Evolutionary conservation across 2,888 invertebrate genomes (phyloP).

Genomic region (Chrysodeixis includens): DNA sequence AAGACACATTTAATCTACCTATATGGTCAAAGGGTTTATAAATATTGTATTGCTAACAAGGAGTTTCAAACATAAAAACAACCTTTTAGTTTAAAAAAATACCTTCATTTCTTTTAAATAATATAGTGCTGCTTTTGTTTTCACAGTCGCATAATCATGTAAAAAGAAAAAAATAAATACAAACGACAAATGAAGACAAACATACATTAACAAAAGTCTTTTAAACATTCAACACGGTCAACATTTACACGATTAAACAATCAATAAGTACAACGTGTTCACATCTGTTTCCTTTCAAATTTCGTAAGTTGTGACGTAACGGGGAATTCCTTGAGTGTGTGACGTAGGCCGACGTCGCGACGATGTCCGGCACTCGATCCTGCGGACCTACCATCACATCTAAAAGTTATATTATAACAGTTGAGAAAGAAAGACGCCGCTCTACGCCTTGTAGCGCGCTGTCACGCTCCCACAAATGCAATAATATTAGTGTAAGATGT

Average conservation of each 20-base stretch:
- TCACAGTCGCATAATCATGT: too few species aligned
- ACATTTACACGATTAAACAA: constrained; percentile 50
- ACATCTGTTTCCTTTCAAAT: constrained; percentile 64
- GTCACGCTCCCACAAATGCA: too few species aligned
- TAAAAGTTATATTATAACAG: too few species aligned
- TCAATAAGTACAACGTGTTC: constrained; percentile 43
- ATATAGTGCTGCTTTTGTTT: too few species aligned
- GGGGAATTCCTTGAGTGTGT: constrained; percentile 77
- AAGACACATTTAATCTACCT: not conserved
- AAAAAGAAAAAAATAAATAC: not conserved
- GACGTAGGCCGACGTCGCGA: constrained; percentile 62
- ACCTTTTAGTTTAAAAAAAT: too few species aligned
- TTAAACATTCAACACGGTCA: constrained; percentile 37
- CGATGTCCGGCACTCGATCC: constrained; percentile 60
- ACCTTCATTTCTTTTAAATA: too few species aligned
- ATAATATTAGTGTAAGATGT: too few species aligned
- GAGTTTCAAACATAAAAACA: too few species aligned
- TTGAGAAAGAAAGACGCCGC: too few species aligned
- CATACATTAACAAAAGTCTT: constrained; percentile 21
- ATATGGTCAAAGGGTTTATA: not conserved
- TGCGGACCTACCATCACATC: too few species aligned
- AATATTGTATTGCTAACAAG: not conserved
- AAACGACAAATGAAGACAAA: constrained; percentile 10
- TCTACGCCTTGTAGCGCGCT: too few species aligned
- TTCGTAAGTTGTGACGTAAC: constrained; percentile 72